Evolutionary conservation across 2,888 invertebrate species (phyloP).

Genomic region (Ischnus inquisitorius): DNA sequence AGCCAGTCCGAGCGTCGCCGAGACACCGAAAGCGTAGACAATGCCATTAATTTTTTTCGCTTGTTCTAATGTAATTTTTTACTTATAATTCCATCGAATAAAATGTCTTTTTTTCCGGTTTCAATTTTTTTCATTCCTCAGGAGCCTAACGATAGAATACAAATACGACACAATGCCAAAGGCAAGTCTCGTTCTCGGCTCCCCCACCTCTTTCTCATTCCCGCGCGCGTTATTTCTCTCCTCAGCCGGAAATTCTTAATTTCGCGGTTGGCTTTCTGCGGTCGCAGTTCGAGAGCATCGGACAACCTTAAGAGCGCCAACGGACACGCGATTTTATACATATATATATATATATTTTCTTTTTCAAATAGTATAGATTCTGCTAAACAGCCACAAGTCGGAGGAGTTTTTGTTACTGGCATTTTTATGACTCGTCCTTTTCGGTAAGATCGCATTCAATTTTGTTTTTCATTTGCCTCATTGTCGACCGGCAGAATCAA

Average conservation of each 20-base stretch:
- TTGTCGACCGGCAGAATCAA: neutral
- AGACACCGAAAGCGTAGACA: neutral
- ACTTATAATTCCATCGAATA: neutral
- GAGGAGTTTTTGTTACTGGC: slow-evolving; percentile 60
- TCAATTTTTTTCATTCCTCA: neutral
- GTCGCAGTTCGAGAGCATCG: slow-evolving; percentile 26
- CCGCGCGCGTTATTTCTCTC: slow-evolving; percentile 63
- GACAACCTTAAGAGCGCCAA: slow-evolving; percentile 29
- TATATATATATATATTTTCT: neutral
- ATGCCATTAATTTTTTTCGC: neutral
- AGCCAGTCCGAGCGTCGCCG: neutral
- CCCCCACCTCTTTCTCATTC: slow-evolving; percentile 44
- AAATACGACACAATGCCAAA: neutral
- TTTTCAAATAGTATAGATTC: slow-evolving; percentile 41
- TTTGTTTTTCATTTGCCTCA: slow-evolving; percentile 30
- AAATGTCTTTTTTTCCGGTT: neutral
- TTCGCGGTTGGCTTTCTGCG: slow-evolving; percentile 76
- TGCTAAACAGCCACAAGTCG: slow-evolving; percentile 67
- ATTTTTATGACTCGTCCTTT: slow-evolving; percentile 59
- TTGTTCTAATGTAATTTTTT: neutral
- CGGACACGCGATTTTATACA: slow-evolving; percentile 32
- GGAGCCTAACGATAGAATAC: neutral
- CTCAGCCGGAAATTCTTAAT: slow-evolving; percentile 79
- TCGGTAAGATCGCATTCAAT: slow-evolving; percentile 12
- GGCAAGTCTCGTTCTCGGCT: neutral